A percentile compares a stretch with the other conserved stretches of the same genome.
Conservation (phyloP, 2,797 vertebrate genomes). For the Stomatorhinus walkeri region DNA sequence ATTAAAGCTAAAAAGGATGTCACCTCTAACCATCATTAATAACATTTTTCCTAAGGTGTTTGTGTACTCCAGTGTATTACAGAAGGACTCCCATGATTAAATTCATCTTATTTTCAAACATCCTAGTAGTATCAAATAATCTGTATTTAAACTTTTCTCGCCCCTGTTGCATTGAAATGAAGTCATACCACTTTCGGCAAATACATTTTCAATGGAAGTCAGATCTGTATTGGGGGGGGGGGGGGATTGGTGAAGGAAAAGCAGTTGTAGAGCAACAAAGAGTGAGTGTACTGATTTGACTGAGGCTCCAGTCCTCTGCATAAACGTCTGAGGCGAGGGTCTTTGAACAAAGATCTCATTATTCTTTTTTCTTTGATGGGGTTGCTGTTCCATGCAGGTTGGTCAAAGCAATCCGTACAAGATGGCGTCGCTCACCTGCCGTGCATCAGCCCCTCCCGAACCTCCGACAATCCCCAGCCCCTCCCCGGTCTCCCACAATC, state of each 20-base stretch:
- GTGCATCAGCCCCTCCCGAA: neutral
- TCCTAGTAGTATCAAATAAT: neutral
- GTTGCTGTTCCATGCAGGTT: conserved; percentile 1
- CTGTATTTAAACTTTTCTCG: neutral
- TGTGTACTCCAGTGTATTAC: neutral
- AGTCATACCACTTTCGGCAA: neutral
- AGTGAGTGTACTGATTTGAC: conserved; percentile 23
- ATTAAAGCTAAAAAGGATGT: neutral
- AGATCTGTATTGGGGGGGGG: neutral
- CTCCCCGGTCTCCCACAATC: neutral
- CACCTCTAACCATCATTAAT: conserved; percentile 7
- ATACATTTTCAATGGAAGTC: conserved; percentile 18
- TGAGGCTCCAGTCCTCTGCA: conserved; percentile 26
- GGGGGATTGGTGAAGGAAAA: conserved; percentile 2
- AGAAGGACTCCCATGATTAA: neutral
- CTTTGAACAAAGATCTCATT: neutral
- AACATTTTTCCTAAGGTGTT: neutral
- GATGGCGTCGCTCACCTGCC: neutral
- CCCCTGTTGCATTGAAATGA: neutral
- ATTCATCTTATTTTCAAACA: neutral
- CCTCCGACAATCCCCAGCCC: conserved; percentile 4
- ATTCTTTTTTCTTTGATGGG: neutral
- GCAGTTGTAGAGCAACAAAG: conserved; percentile 19
- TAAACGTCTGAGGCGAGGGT: conserved; percentile 19
- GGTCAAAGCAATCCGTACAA: neutral